Percentiles rank a stretch among this genome's conserved stretches.
phyloP scores from a whole-genome alignment of 2,113 vertebrate species.

The Asarcornis scutulata region DNA sequence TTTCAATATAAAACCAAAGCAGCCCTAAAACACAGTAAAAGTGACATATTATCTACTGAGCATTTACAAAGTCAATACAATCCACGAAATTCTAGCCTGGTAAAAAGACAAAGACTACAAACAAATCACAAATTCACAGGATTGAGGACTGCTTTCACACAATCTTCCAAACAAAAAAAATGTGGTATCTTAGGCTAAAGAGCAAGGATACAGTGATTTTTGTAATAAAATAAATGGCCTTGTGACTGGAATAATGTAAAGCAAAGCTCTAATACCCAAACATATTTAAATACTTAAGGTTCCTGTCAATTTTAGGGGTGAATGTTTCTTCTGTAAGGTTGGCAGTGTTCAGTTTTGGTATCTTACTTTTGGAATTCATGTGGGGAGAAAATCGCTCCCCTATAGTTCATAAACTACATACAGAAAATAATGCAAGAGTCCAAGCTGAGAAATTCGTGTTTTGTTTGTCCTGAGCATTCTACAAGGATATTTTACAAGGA shows the following conservation, averaged over 20 bases:
- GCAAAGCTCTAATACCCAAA: background rate
- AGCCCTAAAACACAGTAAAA: constrained; percentile 42
- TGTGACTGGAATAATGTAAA: background rate
- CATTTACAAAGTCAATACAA: constrained; percentile 37
- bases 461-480: constrained; percentile 18
- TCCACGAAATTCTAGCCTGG: constrained; percentile 48
- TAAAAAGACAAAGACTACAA: constrained; percentile 73
- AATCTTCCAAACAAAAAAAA: background rate
- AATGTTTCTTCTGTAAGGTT: background rate
- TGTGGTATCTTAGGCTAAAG: background rate
- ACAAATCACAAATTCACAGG: constrained; percentile 59
- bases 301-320: background rate
- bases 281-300: background rate
- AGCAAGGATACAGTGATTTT: background rate
- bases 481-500: background rate
- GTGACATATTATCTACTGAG: background rate
- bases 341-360: background rate
- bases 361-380: background rate
- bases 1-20: constrained; percentile 49
- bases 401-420: background rate
- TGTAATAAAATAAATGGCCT: background rate
- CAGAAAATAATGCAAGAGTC: background rate
- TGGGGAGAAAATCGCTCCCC: background rate
- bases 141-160: background rate
- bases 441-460: background rate